phyloP scores from a whole-genome alignment of 2,888 invertebrate genomes.

The Campopleginae sp. region DNA sequence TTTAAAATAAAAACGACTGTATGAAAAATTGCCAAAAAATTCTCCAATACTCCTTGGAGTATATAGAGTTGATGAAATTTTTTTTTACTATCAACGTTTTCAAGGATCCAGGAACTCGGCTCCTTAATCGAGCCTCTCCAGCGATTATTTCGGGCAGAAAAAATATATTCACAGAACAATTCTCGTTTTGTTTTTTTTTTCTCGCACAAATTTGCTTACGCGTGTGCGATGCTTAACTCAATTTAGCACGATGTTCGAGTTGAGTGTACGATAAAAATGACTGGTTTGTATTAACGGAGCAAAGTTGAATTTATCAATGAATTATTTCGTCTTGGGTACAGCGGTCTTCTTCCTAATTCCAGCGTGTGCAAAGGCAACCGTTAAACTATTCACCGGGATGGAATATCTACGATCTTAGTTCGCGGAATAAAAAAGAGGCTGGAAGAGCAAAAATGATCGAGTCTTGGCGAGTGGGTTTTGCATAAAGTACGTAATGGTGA shows the following conservation, averaged over 20 bases:
- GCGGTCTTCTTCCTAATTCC: not conserved
- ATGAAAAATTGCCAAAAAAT: no score
- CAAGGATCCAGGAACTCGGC: no score
- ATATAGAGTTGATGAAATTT: no score
- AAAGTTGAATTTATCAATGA: not conserved
- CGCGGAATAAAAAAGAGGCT: conserved; percentile 55
- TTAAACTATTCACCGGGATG: conserved; percentile 34
- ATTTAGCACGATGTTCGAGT: not conserved
- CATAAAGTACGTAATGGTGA: conserved; percentile 68
- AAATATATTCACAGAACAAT: no score
- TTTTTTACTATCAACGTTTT: no score
- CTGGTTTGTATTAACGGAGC: not conserved
- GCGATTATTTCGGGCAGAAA: no score
- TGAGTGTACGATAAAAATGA: not conserved
- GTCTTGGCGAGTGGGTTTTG: conserved; percentile 23
- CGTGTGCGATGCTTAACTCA: not conserved
- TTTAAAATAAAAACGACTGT: no score
- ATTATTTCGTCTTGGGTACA: not conserved
- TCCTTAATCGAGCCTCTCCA: no score
- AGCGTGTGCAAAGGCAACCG: not conserved
- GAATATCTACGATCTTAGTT: conserved; percentile 50
- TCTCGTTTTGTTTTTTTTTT: no score
- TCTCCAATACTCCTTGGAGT: no score
- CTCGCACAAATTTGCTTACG: not conserved
- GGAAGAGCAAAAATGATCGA: conserved; percentile 31